phyloP scores from a whole-genome alignment of 1,140 invertebrate species.

The Hycleus cichorii region DNA sequence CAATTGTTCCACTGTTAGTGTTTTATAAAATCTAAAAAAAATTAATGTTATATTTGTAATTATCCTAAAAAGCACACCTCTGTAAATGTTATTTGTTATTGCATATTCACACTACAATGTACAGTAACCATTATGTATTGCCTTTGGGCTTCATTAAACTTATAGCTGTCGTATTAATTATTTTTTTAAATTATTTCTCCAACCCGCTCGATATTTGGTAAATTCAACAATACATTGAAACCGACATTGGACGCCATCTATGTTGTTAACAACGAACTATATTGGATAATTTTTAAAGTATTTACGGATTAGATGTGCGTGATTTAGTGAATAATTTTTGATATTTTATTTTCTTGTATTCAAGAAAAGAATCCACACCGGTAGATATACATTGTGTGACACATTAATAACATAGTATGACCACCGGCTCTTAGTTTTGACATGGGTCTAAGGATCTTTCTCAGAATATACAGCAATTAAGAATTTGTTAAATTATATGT shows the following conservation, averaged over 20 bases:
- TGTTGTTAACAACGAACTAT: too few species aligned
- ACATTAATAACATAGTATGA: constrained; percentile 30
- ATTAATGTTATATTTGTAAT: constrained; percentile 15
- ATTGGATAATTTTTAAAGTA: too few species aligned
- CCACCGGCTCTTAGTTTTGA: constrained; percentile 26
- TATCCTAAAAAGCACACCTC: constrained; percentile 16
- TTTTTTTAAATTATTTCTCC: background rate
- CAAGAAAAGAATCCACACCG: too few species aligned
- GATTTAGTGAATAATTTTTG: too few species aligned
- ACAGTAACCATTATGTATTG: constrained; percentile 38
- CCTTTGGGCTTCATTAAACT: constrained; percentile 39
- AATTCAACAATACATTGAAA: too few species aligned
- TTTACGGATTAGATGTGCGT: too few species aligned
- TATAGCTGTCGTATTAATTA: constrained; percentile 37
- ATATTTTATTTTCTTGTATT: too few species aligned
- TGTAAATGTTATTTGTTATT: constrained; percentile 39
- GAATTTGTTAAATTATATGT: constrained; percentile 34
- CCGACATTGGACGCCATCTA: too few species aligned
- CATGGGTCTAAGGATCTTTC: constrained; percentile 29
- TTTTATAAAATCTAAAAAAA: background rate
- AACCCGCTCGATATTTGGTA: too few species aligned
- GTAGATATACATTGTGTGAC: constrained; percentile 21
- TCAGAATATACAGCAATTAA: constrained; percentile 31
- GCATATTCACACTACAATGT: constrained; percentile 38
- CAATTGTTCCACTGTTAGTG: too few species aligned